Conservation (phyloP, 2,797 vertebrate genomes). For the Ficedula albicollis region DNA sequence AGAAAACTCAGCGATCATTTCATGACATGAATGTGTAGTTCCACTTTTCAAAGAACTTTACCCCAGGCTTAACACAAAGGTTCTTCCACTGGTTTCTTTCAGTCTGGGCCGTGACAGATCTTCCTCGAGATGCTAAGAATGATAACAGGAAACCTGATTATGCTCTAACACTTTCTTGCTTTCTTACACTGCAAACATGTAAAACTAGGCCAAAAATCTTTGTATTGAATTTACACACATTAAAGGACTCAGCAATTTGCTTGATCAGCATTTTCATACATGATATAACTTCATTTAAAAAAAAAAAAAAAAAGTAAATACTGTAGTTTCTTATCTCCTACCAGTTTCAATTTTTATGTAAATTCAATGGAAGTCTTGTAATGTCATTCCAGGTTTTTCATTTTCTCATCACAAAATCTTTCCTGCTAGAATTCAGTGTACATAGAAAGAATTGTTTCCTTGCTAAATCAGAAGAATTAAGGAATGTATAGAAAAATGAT, state of each 20-base stretch:
- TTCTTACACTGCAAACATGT: background rate
- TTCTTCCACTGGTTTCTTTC: background rate
- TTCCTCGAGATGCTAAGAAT: background rate
- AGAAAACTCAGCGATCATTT: background rate
- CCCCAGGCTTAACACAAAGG: background rate
- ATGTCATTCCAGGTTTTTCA: background rate
- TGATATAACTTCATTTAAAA: background rate
- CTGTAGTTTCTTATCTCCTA: background rate
- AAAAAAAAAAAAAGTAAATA: background rate
- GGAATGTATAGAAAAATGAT: background rate
- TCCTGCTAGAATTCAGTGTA: background rate
- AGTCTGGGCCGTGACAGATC: background rate
- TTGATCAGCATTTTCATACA: background rate
- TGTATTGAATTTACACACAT: background rate
- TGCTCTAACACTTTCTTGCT: background rate
- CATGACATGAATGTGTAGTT: background rate
- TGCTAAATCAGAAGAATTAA: background rate
- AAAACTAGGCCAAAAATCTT: background rate
- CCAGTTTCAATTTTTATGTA: background rate
- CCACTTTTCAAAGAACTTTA: background rate
- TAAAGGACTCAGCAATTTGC: background rate
- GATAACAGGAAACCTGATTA: background rate
- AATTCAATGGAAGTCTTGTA: background rate
- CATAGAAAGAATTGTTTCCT: background rate
- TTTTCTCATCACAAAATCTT: background rate